Percentiles rank a stretch among this genome's conserved stretches.
Conservation (phyloP, 2,888 invertebrate species). For the Hyposoter dolosus region DNA sequence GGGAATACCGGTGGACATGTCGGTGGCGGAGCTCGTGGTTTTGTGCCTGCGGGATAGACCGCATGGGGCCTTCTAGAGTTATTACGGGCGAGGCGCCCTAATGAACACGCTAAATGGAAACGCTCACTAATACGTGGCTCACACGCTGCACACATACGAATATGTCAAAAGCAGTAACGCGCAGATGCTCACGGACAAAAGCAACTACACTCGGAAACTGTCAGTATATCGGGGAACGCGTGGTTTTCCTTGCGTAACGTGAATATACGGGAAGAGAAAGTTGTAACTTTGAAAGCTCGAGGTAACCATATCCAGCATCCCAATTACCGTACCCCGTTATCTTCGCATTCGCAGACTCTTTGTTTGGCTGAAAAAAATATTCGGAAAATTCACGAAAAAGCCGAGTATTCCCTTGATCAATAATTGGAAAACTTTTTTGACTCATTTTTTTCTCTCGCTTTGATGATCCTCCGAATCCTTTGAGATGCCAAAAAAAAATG, state of each 20-base stretch:
- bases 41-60: neutral
- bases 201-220: neutral
- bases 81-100: neutral
- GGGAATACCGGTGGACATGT: constrained; percentile 1
- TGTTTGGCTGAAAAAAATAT: neutral
- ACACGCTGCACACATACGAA: neutral
- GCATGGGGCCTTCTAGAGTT: neutral
- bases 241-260: constrained; percentile 8
- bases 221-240: neutral
- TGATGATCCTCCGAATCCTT: neutral
- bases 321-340: neutral
- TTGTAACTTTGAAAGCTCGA: neutral
- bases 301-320: neutral
- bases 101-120: constrained; percentile 22
- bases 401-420: too few species aligned
- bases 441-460: too few species aligned
- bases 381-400: too few species aligned
- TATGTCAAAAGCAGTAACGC: neutral
- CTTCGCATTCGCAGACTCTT: neutral
- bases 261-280: neutral
- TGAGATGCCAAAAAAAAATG: neutral
- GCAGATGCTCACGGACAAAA: constrained; percentile 7
- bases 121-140: neutral
- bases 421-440: too few species aligned
- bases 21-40: constrained; percentile 9